phyloP scores from a whole-genome alignment of 30 jellyfish, hydroid and myxozoan genomes.

The Hydra vulgaris region DNA sequence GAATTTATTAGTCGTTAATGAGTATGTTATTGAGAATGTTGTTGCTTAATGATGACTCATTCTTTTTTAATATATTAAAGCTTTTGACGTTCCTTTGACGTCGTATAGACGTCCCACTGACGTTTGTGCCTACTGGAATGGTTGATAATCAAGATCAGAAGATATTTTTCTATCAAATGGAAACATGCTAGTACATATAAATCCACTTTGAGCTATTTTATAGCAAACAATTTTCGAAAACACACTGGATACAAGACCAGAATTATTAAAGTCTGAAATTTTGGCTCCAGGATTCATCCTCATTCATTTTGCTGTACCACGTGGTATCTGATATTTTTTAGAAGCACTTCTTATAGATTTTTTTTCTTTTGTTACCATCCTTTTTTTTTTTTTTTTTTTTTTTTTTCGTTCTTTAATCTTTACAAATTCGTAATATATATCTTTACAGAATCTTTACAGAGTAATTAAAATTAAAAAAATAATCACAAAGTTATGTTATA shows the following conservation, averaged over 20 bases:
- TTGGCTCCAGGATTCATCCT: not conserved
- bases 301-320: not conserved
- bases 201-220: not conserved
- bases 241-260: not conserved
- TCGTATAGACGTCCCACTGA: no score
- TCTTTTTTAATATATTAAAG: not conserved
- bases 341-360: no score
- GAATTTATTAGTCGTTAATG: no score
- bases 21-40: not conserved
- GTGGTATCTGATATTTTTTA: no score
- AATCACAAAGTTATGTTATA: no score
- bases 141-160: not conserved
- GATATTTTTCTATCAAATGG: not conserved
- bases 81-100: not conserved
- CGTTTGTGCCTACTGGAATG: no score
- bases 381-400: no score
- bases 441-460: no score
- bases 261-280: not conserved
- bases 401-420: no score
- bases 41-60: not conserved
- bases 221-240: not conserved
- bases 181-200: not conserved
- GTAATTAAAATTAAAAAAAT: no score
- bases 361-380: no score
- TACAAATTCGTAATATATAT: no score